phyloP scores from a whole-genome alignment of 92 coral and sea anemone species.

The Actinostola sp. region DNA sequence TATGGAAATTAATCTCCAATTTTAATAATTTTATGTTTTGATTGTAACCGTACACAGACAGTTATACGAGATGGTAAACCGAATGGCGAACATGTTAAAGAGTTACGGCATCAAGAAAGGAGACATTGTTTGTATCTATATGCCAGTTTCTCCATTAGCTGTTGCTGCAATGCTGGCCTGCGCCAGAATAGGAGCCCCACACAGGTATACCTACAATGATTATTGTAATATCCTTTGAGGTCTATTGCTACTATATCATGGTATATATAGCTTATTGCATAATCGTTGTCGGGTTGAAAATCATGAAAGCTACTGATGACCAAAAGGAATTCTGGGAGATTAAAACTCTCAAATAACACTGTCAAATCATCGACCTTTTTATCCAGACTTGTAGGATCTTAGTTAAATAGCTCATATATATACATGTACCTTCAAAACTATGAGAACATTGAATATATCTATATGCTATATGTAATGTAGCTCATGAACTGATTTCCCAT shows the following conservation, averaged over 20 bases:
- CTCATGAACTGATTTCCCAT: no score
- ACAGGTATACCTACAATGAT: slow-evolving; percentile 54
- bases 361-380: no score
- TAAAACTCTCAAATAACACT: no score
- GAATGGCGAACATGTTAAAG: slow-evolving; percentile 86
- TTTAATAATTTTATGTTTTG: neutral
- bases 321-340: no score
- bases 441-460: no score
- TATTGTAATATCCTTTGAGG: neutral
- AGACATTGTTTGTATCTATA: slow-evolving; percentile 92
- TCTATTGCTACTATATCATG: neutral
- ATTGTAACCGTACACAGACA: slow-evolving; percentile 50
- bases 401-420: no score
- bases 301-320: no score
- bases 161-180: slow-evolving; percentile 99
- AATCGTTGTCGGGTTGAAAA: no score
- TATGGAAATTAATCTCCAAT: slow-evolving; percentile 1
- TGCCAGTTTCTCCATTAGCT: slow-evolving; percentile 96
- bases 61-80: slow-evolving; percentile 89
- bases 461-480: no score
- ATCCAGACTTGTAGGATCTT: no score
- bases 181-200: slow-evolving; percentile 97
- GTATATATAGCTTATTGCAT: no score
- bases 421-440: no score
- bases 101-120: slow-evolving; percentile 94